Base-by-base conservation (phyloP, 2,888 invertebrate genomes). In the Metacarcinus magister region DNA sequence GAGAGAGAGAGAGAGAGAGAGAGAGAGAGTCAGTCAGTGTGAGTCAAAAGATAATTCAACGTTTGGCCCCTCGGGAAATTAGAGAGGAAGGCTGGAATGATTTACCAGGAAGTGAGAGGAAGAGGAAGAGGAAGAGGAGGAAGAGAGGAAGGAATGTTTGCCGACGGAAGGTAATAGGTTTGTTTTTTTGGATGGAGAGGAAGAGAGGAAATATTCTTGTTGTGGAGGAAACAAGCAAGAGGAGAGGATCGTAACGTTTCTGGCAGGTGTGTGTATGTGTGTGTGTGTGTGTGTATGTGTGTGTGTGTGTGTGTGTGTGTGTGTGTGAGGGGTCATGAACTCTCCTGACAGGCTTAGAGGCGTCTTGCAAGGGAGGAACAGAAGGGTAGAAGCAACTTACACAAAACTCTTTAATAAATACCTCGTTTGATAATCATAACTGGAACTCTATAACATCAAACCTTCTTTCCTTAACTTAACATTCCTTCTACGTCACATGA, bases 41-140 rank as follows among this genome's bases (percentile, higher is more conserved):
- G 32, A 82, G 82, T 28, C 28, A 82, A 82, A 82, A 82, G 82
- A 32, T 82, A 82, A 82, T 82, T 82, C 75, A 82, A 32, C 82
- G 28, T 82, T 82, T 82, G 82, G 82, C 2, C 82, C 13, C 82
- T 32, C 13, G 82, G 82, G 82, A 82, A 82, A 82, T 32, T 82
- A 32, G 82, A 32, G 82, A 32, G 82, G 32, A 32, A 82, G 82
- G 82, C 82, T 8, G 82, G 82, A 82, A 82, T 28, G 28, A 32
- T 82, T 82, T 32, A 13, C 82, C 82, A 32, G 82, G 82, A 28
- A 82, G 32, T 3, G 82, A 32, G 32, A 82, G 32, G 7, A 13
- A 82, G 32, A 82, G 82, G 28, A 16, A 32, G 75, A 75, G n/a
- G 23, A 5, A 75, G 75, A 28, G n/a, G 75, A 75, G 28, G 54